Evolutionary conservation across 1,140 invertebrate species (phyloP), one percentile per base, ranked within the genome.

Genomic region (Papilio machaon): DNA sequence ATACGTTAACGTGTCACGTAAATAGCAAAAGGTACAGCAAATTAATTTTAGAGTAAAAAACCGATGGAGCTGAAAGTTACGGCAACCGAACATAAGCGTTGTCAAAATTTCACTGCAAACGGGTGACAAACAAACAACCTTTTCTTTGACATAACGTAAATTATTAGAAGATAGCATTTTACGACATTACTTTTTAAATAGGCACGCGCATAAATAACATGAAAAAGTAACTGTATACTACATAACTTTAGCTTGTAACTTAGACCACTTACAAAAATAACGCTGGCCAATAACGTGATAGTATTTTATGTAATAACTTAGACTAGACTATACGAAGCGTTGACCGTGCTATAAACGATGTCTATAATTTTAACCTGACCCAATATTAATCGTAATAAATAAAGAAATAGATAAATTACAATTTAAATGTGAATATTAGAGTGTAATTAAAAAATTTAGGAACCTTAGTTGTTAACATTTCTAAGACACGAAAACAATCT

Each of bases 251-350:
- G 38, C 60, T 38, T 58, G 73, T 82, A n/a, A 54, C 76, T 82
- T 82, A 49, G 15, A 49, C 76, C 81, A 54, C 47, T 35, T 13
- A 67, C 23, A 15, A 60, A 38, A 79, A 38, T 79, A 67, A 47
- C 9, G 35, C 58, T 30, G 35, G 38, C 67, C 76, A 73, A 78
- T 77, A 81, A 46, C 81, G 49, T 77, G 43, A 78, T 54, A 79
- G 58, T 46, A 10, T 67, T 79, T 67, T 70, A 79, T 79, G 77
- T 79, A 79, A 67, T 79, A 64, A 35, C 13, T 23, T 19, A 43
- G 43, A 67, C 43, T 76, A 76, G 49, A 79, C 58, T 76, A 46
- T 49, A 76, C 11, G n/a, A 76, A 76, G 46, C 47, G 74, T 19
- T 54, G 74, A 23, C 23, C 47, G 19, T 76, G 6, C 30, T 35